Evolutionary conservation across 2,797 vertebrate genomes (phyloP).

Genomic region (Sardinella longiceps): DNA sequence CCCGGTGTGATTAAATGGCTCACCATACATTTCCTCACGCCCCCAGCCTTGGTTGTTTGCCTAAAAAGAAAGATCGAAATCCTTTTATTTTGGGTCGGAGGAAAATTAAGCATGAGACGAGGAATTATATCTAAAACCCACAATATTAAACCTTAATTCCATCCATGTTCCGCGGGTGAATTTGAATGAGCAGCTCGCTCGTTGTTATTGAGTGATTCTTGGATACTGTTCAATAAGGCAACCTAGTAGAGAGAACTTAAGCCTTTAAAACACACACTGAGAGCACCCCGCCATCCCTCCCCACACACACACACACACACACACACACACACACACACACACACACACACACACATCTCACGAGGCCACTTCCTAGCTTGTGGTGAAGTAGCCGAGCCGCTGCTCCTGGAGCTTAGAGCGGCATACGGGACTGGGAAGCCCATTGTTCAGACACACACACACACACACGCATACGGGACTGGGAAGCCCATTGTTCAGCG

Average conservation of each 20-base stretch:
- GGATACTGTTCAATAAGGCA: conserved; percentile 19
- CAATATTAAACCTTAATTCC: conserved; percentile 78
- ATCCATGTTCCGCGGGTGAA: conserved; percentile 57
- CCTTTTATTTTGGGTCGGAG: conserved; percentile 49
- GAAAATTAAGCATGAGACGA: conserved; percentile 63
- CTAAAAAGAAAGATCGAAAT: conserved; percentile 51
- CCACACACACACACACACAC: conserved; percentile 1
- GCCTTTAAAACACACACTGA: not conserved
- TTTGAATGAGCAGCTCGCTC: conserved; percentile 47
- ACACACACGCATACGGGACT: not conserved
- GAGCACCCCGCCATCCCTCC: not conserved
- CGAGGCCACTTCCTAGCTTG: conserved; percentile 45
- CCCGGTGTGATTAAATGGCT: conserved; percentile 42
- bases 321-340: not conserved
- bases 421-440: not conserved
- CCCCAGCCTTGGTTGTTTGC: conserved; percentile 37
- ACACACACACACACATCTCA: conserved; percentile 47
- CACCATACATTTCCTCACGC: conserved; percentile 30
- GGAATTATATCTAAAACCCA: conserved; percentile 68
- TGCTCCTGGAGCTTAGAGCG: not conserved
- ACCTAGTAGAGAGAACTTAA: conserved; percentile 15
- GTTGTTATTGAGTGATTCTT: conserved; percentile 24
- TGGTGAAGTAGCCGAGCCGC: not conserved
- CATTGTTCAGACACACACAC: too few species aligned
- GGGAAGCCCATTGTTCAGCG: conserved; percentile 36